Base-by-base conservation (phyloP, 2,888 invertebrate genomes). In the Teinopalpus imperialis region DNA sequence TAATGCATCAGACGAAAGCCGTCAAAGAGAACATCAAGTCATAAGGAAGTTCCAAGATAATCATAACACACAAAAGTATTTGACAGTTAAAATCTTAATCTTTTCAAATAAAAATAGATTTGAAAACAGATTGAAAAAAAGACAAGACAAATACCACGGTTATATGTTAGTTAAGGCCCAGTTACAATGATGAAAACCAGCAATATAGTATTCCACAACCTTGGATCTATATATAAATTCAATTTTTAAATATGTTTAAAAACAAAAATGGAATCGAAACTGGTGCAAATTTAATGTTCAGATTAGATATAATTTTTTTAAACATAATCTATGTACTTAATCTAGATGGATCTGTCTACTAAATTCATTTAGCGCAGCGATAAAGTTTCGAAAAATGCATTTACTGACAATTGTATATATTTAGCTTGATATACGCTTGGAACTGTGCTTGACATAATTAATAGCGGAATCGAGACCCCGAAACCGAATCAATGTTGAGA, bases 391-490 rank as follows among this genome's bases (percentile, higher is more conserved):
- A 34, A 34, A 21, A 34, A 20, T 41, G 23, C 23, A 24, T 24
- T 24, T 41, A 4, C 23, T 10, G 7, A 24, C 16, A 41, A 31
- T 24, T 32, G 41, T 41, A 20, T 27, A 37, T 41, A 41, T 31
- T 41, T 24, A 10, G 24, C 31, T 24, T 32, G 31, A 16, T 31
- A 24, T 10, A 16, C 31, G 24, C n/a, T 32, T 18, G n/a, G 37
- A 23, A 31, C 41, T 41, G 31, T 24, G 31, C 23, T 18, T 24
- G 41, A 41, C 41, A 32, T 41, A 41, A 41, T 41, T 41, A 31
- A 32, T 41, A 41, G 24, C 41, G 23, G 31, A 7, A 31, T 18
- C 24, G 24, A 31, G 16, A 2, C 8, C 23, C 13, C 10, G 31
- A 14, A 24, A 31, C 31, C 4, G 41, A 41, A 41, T 41, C 41